These are phyloP conservation scores for Zaprionus africanus DNA, from an alignment of 1,140 invertebrate genomes.

Conservation along the genomic window DNA sequence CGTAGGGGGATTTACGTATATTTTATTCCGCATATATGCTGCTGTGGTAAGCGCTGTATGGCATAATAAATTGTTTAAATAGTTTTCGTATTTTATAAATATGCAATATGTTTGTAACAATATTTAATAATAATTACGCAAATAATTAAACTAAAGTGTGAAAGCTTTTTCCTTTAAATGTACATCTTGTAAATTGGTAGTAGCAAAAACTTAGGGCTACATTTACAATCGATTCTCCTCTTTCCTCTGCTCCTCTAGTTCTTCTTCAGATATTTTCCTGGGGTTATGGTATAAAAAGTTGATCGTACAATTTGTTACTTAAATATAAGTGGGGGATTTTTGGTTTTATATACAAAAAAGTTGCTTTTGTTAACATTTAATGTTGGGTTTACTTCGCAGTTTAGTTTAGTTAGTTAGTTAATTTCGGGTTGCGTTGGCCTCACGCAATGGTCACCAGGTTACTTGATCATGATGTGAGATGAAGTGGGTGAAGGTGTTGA, in stretches of 20 bases:
- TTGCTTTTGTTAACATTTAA: slow-evolving; percentile 61
- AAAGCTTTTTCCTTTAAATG: slow-evolving; percentile 80
- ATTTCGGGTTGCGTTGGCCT: slow-evolving; percentile 20
- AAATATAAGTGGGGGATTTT: slow-evolving; percentile 56
- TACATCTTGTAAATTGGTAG: slow-evolving; percentile 81
- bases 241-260: slow-evolving; percentile 1
- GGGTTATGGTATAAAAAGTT: slow-evolving; percentile 68
- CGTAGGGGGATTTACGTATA: slow-evolving; percentile 61
- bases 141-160: slow-evolving; percentile 83
- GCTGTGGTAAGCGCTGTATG: slow-evolving; percentile 69
- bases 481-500: neutral
- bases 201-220: slow-evolving; percentile 80
- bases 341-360: slow-evolving; percentile 66
- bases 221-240: slow-evolving; percentile 62
- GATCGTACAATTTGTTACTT: slow-evolving; percentile 57
- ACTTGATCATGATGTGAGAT: neutral
- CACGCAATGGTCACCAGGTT: slow-evolving; percentile 17
- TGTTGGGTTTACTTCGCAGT: slow-evolving; percentile 46
- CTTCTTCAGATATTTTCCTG: slow-evolving; percentile 21
- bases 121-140: slow-evolving; percentile 78
- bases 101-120: slow-evolving; percentile 80
- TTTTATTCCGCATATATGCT: slow-evolving; percentile 46
- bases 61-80: slow-evolving; percentile 74
- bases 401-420: slow-evolving; percentile 15
- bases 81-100: slow-evolving; percentile 65